phyloP scores from a whole-genome alignment of 2,113 vertebrate species.

The Hepsetus odoe region DNA sequence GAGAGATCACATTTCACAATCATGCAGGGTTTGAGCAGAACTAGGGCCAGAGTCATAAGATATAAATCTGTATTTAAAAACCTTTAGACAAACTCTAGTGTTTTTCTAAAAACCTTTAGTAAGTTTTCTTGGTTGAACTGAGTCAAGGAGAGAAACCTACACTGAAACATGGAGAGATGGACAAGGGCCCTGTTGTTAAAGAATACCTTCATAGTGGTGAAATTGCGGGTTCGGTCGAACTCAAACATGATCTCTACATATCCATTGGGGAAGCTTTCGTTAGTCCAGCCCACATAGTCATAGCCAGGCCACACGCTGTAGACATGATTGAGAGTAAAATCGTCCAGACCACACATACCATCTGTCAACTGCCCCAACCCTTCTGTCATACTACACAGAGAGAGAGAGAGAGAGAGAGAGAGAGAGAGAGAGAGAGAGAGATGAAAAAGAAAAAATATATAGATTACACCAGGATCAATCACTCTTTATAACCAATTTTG shows the following conservation, averaged over 20 bases:
- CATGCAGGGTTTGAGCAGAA: too few species aligned
- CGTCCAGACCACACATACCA: constrained; percentile 90
- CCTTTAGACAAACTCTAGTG: too few species aligned
- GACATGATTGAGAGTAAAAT: constrained; percentile 90
- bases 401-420: constrained; percentile 1
- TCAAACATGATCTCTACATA: constrained; percentile 96
- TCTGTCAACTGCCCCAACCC: constrained; percentile 95
- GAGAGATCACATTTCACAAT: too few species aligned
- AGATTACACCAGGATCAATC: not conserved
- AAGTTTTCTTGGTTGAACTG: too few species aligned
- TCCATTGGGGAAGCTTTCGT: constrained; percentile 83
- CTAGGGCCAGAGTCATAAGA: not conserved
- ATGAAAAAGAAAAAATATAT: not conserved
- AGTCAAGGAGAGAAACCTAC: not conserved
- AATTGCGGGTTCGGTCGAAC: constrained; percentile 94
- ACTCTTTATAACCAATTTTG: not conserved
- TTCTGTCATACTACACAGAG: constrained; percentile 88
- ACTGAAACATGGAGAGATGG: not conserved
- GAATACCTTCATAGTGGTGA: constrained; percentile 96
- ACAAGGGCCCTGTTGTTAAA: not conserved
- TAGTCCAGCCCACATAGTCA: constrained; percentile 95
- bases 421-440: constrained; percentile 18
- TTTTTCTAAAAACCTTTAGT: too few species aligned
- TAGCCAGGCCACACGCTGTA: constrained; percentile 94
- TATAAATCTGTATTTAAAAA: not conserved